Percentiles rank a stretch among this genome's conserved stretches.
phyloP scores from a whole-genome alignment of 2,888 invertebrate genomes.

The Dromius quadrimaculatus region DNA sequence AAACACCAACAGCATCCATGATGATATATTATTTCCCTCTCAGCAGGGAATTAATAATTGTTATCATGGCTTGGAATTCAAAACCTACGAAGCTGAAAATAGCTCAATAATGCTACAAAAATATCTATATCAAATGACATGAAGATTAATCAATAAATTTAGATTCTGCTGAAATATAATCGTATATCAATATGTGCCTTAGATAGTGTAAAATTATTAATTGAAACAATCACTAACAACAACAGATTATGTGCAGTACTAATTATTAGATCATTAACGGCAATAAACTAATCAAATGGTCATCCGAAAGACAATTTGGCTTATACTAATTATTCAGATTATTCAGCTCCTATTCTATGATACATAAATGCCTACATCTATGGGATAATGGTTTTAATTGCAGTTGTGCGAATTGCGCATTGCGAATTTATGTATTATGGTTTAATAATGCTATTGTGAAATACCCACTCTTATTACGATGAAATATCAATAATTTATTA shows the following conservation, averaged over 20 bases:
- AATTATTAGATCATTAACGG: slow-evolving; percentile 48
- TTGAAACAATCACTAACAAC: slow-evolving; percentile 24
- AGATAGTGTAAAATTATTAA: slow-evolving; percentile 35
- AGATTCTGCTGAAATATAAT: slow-evolving; percentile 33
- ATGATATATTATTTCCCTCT: too few relatives aligned
- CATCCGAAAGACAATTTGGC: slow-evolving; percentile 48
- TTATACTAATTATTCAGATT: slow-evolving; percentile 43
- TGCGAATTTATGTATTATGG: slow-evolving; percentile 23
- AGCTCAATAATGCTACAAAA: too few relatives aligned
- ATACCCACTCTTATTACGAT: slow-evolving; percentile 1
- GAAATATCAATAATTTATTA: slow-evolving; percentile 9
- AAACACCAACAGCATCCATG: too few relatives aligned
- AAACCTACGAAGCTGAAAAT: too few relatives aligned
- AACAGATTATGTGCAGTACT: slow-evolving; percentile 44
- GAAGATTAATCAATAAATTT: too few relatives aligned
- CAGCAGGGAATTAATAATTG: too few relatives aligned
- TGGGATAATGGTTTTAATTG: slow-evolving; percentile 26
- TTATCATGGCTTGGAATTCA: too few relatives aligned
- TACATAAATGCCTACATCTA: slow-evolving; percentile 31
- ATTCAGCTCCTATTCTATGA: slow-evolving; percentile 18
- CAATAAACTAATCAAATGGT: slow-evolving; percentile 47
- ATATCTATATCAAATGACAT: too few relatives aligned
- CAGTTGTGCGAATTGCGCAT: slow-evolving; percentile 22
- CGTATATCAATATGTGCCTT: slow-evolving; percentile 21
- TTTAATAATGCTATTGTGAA: slow-evolving; percentile 23